Percentiles rank a stretch among this genome's conserved stretches.
Conservation (phyloP, 2,113 vertebrate genomes). For the Semnornis frantzii region DNA sequence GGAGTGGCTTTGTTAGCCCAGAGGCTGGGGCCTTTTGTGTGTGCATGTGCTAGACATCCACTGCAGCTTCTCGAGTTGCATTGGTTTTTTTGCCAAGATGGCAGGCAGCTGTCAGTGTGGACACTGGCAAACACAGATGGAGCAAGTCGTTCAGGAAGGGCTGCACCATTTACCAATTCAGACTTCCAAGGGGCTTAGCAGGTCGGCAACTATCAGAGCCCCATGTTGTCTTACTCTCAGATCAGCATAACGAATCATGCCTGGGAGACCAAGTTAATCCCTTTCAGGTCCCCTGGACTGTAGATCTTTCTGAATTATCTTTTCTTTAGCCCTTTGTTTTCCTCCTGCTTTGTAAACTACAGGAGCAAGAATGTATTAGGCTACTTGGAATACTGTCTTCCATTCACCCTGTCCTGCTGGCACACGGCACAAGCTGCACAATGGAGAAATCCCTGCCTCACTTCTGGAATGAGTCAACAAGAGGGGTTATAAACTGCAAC, state of each 20-base stretch:
- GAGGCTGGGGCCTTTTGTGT: not conserved
- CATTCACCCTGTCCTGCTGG: constrained; percentile 52
- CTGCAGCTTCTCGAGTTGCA: constrained; percentile 50
- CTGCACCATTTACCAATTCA: constrained; percentile 60
- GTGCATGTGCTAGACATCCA: not conserved
- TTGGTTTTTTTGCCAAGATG: constrained; percentile 59
- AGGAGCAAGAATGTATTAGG: constrained; percentile 47
- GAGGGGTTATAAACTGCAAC: not conserved
- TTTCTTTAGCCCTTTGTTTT: constrained; percentile 66
- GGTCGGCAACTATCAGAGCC: constrained; percentile 33
- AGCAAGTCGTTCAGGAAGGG: constrained; percentile 50
- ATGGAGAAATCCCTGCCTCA: not conserved
- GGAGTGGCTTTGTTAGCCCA: constrained; percentile 13
- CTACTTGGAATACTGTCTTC: constrained; percentile 46
- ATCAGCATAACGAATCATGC: constrained; percentile 65
- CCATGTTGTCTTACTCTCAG: constrained; percentile 27
- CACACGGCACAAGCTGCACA: not conserved
- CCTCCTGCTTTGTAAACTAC: constrained; percentile 56
- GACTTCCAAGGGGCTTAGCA: constrained; percentile 51
- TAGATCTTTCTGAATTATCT: constrained; percentile 63
- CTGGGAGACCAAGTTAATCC: constrained; percentile 66
- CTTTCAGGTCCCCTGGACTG: constrained; percentile 65
- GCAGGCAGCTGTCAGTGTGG: constrained; percentile 66
- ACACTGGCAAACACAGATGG: constrained; percentile 70
- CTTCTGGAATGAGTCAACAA: constrained; percentile 18